These are phyloP conservation scores for Lophotriccus pileatus DNA, from an alignment of 2,797 vertebrate genomes.

Conservation along the genomic window DNA sequence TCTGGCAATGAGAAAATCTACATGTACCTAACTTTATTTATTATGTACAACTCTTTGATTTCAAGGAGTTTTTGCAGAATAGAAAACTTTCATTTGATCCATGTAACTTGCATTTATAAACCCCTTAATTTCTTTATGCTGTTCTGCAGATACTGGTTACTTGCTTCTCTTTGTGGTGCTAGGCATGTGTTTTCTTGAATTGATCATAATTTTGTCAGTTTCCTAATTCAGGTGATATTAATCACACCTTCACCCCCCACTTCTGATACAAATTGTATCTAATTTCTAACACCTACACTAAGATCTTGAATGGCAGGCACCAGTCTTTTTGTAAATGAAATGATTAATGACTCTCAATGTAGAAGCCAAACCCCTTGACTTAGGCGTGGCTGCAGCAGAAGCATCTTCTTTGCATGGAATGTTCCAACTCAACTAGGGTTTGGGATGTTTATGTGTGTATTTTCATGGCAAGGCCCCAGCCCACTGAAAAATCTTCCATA, in stretches of 20 bases:
- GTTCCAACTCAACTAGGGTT: neutral
- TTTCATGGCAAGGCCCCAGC: neutral
- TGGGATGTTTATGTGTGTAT: neutral
- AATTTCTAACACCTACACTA: constrained; percentile 26
- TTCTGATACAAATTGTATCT: constrained; percentile 8
- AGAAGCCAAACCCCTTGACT: neutral
- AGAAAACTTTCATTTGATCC: neutral
- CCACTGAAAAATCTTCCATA: neutral
- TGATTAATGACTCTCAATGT: neutral
- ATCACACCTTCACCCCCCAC: accelerated
- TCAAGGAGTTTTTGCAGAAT: neutral
- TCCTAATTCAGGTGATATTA: neutral
- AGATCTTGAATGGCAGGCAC: neutral
- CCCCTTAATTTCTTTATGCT: neutral
- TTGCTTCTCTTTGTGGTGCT: neutral
- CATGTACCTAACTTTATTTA: neutral
- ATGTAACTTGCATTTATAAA: neutral
- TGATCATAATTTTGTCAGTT: neutral
- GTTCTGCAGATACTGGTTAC: neutral
- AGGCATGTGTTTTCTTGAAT: neutral
- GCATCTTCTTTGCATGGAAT: constrained; percentile 21
- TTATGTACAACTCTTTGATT: neutral
- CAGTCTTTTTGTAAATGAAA: neutral
- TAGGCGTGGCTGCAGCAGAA: constrained; percentile 3
- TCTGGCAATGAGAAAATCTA: neutral